phyloP scores from a whole-genome alignment of 2,888 invertebrate genomes.

The Stenchaetothrips biformis region DNA sequence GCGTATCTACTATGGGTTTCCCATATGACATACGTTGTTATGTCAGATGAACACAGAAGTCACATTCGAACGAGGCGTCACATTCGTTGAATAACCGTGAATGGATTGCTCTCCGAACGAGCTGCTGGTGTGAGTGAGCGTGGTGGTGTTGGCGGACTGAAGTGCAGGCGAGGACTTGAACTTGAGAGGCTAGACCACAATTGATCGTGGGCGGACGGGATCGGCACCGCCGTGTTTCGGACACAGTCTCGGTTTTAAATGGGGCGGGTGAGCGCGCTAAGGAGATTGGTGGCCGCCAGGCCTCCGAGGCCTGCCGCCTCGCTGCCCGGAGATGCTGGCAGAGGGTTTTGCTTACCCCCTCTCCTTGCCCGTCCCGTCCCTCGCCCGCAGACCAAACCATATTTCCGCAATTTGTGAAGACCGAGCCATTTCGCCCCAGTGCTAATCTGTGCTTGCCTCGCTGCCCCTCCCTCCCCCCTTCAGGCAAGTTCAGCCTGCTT shows the following conservation, averaged over 20 bases:
- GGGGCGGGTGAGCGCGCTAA: background rate
- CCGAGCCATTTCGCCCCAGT: slow-evolving; percentile 2
- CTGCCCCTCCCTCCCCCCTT: background rate
- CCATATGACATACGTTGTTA: too few relatives aligned
- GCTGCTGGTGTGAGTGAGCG: background rate
- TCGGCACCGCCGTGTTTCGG: too few relatives aligned
- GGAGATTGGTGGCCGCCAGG: background rate
- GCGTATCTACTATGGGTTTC: too few relatives aligned
- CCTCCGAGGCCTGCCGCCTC: background rate
- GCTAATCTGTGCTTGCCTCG: background rate
- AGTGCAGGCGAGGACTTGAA: too few relatives aligned
- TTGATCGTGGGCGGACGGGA: too few relatives aligned
- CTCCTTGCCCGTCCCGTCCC: background rate
- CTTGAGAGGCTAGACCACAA: too few relatives aligned
- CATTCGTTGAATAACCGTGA: too few relatives aligned
- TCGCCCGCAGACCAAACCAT: slow-evolving; percentile 3
- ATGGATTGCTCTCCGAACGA: too few relatives aligned
- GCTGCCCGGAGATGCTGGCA: too few relatives aligned
- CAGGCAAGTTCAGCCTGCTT: background rate
- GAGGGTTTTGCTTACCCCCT: background rate
- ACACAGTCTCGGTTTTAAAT: background rate
- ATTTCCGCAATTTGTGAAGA: slow-evolving; percentile 18
- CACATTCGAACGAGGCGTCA: too few relatives aligned
- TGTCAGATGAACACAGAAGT: too few relatives aligned
- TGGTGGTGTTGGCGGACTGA: background rate